Base-by-base conservation (phyloP, 2,113 vertebrate genomes). In the Ameiurus melas region DNA sequence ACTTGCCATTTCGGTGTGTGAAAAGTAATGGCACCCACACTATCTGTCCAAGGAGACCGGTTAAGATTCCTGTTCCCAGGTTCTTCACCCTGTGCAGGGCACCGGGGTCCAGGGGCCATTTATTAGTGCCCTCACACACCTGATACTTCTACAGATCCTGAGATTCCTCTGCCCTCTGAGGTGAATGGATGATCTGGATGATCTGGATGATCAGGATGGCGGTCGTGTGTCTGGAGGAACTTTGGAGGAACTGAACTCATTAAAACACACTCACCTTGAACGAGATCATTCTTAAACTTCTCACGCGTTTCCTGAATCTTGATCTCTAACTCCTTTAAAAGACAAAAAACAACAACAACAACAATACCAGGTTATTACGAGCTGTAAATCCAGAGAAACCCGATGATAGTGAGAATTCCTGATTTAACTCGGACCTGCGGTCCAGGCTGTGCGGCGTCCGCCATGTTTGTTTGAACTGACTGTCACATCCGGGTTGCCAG, bases 251-350 rank as follows among this genome's bases (percentile, higher is more conserved):
- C 53, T 25, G 71, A 88, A 81, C 8, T 30, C 27, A 47, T 7
- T 78, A 83, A 43, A 53, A 55, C 73, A 70, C 75, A 79, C 79
- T 93, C 94, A 99, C 98, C 98, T 96, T 96, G 90, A 71, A 97
- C 87, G 89, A 95, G 96, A 86, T 99, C 97, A 27, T 94, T 92
- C 90, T 95, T 96, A 93, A 99, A 99, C 83, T 97, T 96, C 89
- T 95, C 94, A 53, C 97, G 95, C 0, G 93, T 96, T 90, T 97
- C 97, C 75, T 93, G 92, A 58, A 98, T 93, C 92, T 97, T 96
- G 85, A 91, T 95, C 80, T 95, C 94, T 87, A 96, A 95, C 33
- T 96, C 96, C 95, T 96, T 95, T 90, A 92, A 90, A 51, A 90
- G 73, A 89, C 87, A 92, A 60, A 92, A 80, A 55, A 80, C 51